Evolutionary conservation across 2,113 vertebrate species (phyloP).

Genomic region (Rhabdornis inornatus): DNA sequence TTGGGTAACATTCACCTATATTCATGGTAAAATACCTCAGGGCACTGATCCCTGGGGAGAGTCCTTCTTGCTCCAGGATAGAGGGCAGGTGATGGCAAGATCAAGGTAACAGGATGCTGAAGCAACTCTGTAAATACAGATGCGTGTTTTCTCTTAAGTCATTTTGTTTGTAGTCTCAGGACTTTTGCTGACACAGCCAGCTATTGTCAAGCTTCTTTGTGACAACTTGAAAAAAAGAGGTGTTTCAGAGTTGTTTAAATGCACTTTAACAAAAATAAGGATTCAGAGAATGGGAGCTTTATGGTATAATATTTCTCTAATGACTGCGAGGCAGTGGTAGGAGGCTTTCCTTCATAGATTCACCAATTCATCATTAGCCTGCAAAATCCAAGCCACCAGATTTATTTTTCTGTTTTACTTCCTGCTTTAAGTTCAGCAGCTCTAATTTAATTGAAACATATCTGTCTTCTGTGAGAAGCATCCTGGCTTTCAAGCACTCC

Average conservation of each 20-base stretch:
- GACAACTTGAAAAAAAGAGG: not conserved
- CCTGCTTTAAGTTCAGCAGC: not conserved
- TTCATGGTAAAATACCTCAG: not conserved
- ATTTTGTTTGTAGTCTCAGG: not conserved
- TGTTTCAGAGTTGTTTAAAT: not conserved
- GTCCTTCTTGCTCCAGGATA: not conserved
- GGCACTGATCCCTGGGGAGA: not conserved
- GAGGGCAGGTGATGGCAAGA: not conserved
- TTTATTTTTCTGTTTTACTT: not conserved
- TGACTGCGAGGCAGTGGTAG: not conserved
- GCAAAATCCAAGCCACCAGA: not conserved
- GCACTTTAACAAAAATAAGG: not conserved
- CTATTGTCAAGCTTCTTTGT: not conserved
- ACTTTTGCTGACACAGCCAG: not conserved
- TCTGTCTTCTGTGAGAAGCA: not conserved
- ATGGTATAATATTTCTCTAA: not conserved
- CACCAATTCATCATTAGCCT: not conserved
- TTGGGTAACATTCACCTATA: not conserved
- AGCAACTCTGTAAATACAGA: not conserved
- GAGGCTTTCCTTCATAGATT: not conserved
- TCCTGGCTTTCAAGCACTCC: not conserved
- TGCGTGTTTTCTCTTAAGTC: not conserved
- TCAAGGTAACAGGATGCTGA: not conserved
- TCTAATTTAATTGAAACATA: not conserved
- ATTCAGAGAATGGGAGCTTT: not conserved